phyloP scores from a whole-genome alignment of 2,797 vertebrate genomes.

The Fundulus diaphanus region DNA sequence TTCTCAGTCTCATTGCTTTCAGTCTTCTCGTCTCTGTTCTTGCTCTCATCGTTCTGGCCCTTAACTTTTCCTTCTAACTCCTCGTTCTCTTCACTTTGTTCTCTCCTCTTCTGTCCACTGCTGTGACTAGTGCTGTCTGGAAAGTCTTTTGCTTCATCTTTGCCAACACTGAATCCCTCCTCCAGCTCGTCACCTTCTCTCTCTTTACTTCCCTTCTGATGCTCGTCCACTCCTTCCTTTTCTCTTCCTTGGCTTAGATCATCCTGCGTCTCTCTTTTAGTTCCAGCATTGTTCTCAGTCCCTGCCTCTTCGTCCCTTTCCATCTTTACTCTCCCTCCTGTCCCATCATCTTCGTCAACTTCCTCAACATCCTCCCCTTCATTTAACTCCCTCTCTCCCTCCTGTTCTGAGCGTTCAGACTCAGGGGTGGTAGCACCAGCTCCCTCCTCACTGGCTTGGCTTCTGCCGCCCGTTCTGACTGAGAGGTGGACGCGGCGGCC shows the following conservation, averaged over 20 bases:
- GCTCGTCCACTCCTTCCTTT: slow-evolving; percentile 8
- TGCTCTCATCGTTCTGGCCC: slow-evolving; percentile 7
- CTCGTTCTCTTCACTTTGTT: slow-evolving; percentile 13
- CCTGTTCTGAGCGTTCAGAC: slow-evolving; percentile 23
- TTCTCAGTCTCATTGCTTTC: slow-evolving; percentile 1
- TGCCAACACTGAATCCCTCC: slow-evolving; percentile 22
- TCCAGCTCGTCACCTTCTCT: slow-evolving; percentile 12
- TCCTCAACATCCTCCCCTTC: slow-evolving; percentile 6
- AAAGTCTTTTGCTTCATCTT: slow-evolving; percentile 6
- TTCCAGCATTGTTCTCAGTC: slow-evolving; percentile 4
- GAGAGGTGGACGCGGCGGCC: slow-evolving; percentile 56
- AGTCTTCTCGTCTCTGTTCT: not conserved
- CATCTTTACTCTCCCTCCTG: not conserved
- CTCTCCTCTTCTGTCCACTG: slow-evolving; percentile 3
- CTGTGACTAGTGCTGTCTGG: slow-evolving; percentile 4
- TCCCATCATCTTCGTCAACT: slow-evolving; percentile 12
- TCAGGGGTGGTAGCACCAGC: slow-evolving; percentile 46
- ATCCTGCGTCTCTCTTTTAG: slow-evolving; percentile 9
- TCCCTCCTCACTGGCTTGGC: slow-evolving; percentile 49
- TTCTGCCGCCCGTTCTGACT: slow-evolving; percentile 44
- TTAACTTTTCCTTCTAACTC: not conserved
- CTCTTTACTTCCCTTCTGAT: slow-evolving; percentile 16
- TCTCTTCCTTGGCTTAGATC: slow-evolving; percentile 7
- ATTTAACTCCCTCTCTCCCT: slow-evolving; percentile 34
- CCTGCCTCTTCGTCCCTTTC: not conserved